Evolutionary conservation across 1,140 invertebrate species (phyloP), one percentile per base, ranked within the genome.

Genomic region (Anastrepha obliqua): DNA sequence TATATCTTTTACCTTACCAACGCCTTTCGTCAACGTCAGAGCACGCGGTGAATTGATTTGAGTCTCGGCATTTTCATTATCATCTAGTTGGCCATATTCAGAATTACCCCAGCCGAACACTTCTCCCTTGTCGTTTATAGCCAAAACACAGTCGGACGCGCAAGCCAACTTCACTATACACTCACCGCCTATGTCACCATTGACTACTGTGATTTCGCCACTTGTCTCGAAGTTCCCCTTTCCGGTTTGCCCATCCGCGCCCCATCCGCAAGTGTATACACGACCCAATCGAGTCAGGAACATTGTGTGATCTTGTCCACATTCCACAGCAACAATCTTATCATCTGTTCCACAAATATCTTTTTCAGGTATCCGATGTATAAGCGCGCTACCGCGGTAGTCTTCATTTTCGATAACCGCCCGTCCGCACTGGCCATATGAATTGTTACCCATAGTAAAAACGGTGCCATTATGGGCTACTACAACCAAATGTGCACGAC

Each of bases 101-200:
- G 97, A 97, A 93, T 99, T 99, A 39, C 99, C 98, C 98, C 98
- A 99, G 0, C 98, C 98, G 95, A 99, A 99, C 2, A 99, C 94
- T 90, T 99, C 97, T 29, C 98, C 98, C 92, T 96, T 96, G 90
- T 98, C 98, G 94, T 96, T 98, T 39, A 99, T 93, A 44, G 98
- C 98, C 78, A 99, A 93, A 51, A 98, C 96, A 94, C 97, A 98
- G 93, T 99, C 98, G 8, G 95, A 97, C 67, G 95, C 94, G 85
- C 96, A 97, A 0, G 97, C 95, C 0, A 99, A 90, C 93, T 98
- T 96, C 29, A 96, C 94, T 88, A 99, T 98, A 88, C 95, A 96
- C 94, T 98, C 97, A 74, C 95, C 95, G 89, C 96, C 94, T 58
- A 99, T 95, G 91, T 99, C 98, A 11, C 98, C 98, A 89, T 94